These are phyloP conservation scores for Bembecia ichneumoniformis DNA, from an alignment of 2,888 invertebrate species.

Conservation along the genomic window DNA sequence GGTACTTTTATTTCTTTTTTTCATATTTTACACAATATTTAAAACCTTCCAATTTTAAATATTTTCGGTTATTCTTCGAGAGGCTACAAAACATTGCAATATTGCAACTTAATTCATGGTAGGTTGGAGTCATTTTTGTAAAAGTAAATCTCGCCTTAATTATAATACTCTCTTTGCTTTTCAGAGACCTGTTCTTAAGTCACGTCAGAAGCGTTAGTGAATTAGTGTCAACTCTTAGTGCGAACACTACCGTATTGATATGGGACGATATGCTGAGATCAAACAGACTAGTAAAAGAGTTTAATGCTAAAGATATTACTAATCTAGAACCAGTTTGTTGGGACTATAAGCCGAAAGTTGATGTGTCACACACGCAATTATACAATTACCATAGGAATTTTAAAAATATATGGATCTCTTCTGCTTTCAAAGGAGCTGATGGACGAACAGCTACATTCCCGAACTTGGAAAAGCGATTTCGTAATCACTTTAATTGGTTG, in stretches of 20 bases:
- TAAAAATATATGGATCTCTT: slow-evolving; percentile 82
- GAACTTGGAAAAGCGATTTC: slow-evolving; percentile 74
- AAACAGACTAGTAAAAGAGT: slow-evolving; percentile 58
- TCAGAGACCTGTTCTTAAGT: slow-evolving; percentile 72
- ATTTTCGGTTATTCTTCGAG: too few species aligned
- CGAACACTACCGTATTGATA: slow-evolving; percentile 74
- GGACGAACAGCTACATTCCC: slow-evolving; percentile 65
- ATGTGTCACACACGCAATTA: slow-evolving; percentile 30
- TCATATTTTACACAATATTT: too few species aligned
- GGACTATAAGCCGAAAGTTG: slow-evolving; percentile 68
- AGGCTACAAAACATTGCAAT: too few species aligned
- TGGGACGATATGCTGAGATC: slow-evolving; percentile 88
- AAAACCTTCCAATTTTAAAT: too few species aligned
- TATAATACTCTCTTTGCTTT: slow-evolving; percentile 15
- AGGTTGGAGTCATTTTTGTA: too few species aligned
- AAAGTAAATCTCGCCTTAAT: background rate
- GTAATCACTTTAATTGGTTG: slow-evolving; percentile 83
- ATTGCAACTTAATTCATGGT: too few species aligned
- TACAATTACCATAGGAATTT: slow-evolving; percentile 60
- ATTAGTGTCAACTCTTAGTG: slow-evolving; percentile 56
- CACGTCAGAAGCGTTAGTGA: slow-evolving; percentile 73
- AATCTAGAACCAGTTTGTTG: slow-evolving; percentile 79
- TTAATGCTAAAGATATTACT: slow-evolving; percentile 48
- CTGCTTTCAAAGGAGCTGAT: slow-evolving; percentile 87
- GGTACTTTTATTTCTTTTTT: too few species aligned